Conservation (phyloP, 1,140 invertebrate species). For the Drosophila sucinea region DNA sequence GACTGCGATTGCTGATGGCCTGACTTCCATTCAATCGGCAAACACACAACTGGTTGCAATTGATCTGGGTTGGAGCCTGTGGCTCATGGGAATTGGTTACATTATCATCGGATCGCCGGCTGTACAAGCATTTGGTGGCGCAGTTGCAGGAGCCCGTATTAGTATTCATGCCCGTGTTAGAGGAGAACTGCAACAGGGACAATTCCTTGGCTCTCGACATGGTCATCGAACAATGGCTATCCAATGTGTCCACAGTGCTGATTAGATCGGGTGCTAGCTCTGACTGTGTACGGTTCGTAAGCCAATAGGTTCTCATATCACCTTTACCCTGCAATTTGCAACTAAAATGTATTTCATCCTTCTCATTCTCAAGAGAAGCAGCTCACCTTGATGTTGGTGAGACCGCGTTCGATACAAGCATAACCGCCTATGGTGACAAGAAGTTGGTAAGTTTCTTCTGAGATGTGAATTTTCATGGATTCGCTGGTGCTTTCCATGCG, state of each 20-base stretch:
- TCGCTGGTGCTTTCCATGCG: conserved; percentile 94
- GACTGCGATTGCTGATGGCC: conserved; percentile 55
- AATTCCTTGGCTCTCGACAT: conserved; percentile 28
- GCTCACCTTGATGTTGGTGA: conserved; percentile 89
- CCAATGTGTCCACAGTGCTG: conserved; percentile 66
- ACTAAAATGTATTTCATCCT: neutral
- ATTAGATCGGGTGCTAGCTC: conserved; percentile 71
- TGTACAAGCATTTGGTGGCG: conserved; percentile 72
- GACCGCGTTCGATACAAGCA: conserved; percentile 86
- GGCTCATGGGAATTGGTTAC: conserved; percentile 48
- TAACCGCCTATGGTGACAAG: conserved; percentile 85
- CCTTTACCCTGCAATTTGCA: conserved; percentile 90
- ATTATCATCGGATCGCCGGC: conserved; percentile 74
- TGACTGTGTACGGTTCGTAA: conserved; percentile 83
- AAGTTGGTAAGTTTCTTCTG: conserved; percentile 91
- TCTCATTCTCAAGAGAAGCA: neutral
- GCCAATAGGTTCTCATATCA: conserved; percentile 93
- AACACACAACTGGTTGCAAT: conserved; percentile 68
- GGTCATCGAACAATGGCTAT: conserved; percentile 33
- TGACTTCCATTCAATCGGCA: conserved; percentile 67
- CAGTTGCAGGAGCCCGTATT: conserved; percentile 64
- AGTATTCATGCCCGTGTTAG: conserved; percentile 1
- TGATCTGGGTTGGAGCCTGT: conserved; percentile 37
- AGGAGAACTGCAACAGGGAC: conserved; percentile 26
- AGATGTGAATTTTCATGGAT: conserved; percentile 97